Evolutionary conservation across 2,797 vertebrate species (phyloP).

Genomic region (Arrhamphus sclerolepis): DNA sequence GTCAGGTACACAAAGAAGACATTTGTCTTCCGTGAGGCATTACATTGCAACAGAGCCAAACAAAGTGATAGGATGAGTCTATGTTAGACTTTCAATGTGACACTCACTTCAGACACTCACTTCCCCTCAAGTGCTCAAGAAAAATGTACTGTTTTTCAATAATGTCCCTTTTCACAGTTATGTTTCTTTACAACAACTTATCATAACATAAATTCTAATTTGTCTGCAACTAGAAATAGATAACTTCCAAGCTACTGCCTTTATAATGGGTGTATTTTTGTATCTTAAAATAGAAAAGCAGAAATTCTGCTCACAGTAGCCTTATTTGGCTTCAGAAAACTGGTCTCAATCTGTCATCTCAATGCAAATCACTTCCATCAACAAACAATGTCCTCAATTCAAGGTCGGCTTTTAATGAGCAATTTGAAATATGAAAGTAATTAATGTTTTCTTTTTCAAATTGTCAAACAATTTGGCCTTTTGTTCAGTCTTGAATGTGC

Average conservation of each 20-base stretch:
- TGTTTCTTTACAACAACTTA: not conserved
- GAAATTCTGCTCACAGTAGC: conserved; percentile 27
- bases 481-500: conserved; percentile 34
- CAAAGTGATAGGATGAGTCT: not conserved
- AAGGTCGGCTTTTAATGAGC: conserved; percentile 3
- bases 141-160: too few relatives aligned
- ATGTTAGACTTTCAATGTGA: too few relatives aligned
- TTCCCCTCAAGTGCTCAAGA: too few relatives aligned
- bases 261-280: conserved; percentile 14
- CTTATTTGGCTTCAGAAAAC: conserved; percentile 20
- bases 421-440: conserved; percentile 56
- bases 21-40: not conserved
- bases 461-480: conserved; percentile 52
- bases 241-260: conserved; percentile 26
- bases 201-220: conserved; percentile 35
- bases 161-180: too few relatives aligned
- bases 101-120: too few relatives aligned
- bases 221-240: conserved; percentile 43
- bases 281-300: conserved; percentile 26
- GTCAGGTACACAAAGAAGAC: conserved; percentile 80
- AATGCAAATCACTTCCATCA: conserved; percentile 53
- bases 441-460: conserved; percentile 49
- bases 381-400: conserved; percentile 48
- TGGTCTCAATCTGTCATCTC: conserved; percentile 34
- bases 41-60: not conserved